Evolutionary conservation across 2,888 invertebrate genomes (phyloP).

Genomic region (Dugesia japonica): DNA sequence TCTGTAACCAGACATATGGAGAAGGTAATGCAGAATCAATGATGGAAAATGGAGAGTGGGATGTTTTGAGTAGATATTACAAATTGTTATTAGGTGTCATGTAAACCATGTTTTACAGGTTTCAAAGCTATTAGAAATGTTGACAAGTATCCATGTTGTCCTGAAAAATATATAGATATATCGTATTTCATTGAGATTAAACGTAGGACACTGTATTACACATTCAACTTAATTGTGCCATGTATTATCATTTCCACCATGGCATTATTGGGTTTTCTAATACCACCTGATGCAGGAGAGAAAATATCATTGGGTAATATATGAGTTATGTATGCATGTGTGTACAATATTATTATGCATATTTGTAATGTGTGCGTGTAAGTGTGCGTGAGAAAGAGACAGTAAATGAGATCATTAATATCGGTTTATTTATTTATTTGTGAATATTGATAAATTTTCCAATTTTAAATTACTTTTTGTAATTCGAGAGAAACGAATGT

Average conservation of each 20-base stretch:
- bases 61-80: constrained; percentile 11
- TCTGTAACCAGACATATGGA: constrained; percentile 22
- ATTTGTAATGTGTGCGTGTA: no score
- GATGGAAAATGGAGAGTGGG: constrained; percentile 29
- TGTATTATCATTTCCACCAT: constrained; percentile 95
- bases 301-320: constrained; percentile 83
- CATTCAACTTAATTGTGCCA: constrained; percentile 97
- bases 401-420: no score
- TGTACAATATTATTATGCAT: no score
- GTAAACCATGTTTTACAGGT: constrained; percentile 37
- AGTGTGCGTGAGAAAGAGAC: no score
- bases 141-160: constrained; percentile 62
- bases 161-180: constrained; percentile 62
- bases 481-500: no score
- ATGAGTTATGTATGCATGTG: no score
- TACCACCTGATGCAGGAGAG: constrained; percentile 96
- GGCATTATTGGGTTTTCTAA: constrained; percentile 88
- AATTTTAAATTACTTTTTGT: no score
- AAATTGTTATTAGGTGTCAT: not conserved
- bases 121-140: constrained; percentile 45
- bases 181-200: constrained; percentile 88
- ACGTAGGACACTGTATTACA: constrained; percentile 88
- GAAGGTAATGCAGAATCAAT: not conserved
- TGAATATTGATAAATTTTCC: no score
- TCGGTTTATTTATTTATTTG: no score